Percentiles rank a stretch among this genome's conserved stretches.
phyloP scores from a whole-genome alignment of 2,888 invertebrate genomes.

The Perithous albicinctus region DNA sequence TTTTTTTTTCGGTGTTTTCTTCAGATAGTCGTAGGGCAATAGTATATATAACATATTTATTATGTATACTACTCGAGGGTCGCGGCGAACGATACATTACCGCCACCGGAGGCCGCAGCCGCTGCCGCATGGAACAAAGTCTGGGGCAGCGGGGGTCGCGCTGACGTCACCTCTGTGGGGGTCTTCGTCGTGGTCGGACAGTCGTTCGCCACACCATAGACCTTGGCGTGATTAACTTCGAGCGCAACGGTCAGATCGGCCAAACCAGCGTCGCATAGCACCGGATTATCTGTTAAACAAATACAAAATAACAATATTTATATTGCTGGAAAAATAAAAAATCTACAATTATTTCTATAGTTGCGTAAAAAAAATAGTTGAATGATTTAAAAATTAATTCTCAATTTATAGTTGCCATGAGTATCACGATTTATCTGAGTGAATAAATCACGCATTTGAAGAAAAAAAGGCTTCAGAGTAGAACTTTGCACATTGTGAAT shows the following conservation, averaged over 20 bases:
- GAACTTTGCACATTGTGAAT: too few relatives aligned
- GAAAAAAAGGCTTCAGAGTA: too few relatives aligned
- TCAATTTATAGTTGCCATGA: too few relatives aligned
- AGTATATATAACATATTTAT: constrained; percentile 31
- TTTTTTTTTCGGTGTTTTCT: constrained; percentile 28
- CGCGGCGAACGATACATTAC: constrained; percentile 83
- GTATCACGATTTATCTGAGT: too few relatives aligned
- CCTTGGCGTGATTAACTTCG: constrained; percentile 90
- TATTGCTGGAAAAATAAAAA: not conserved
- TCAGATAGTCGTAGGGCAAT: constrained; percentile 31
- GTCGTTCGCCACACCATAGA: constrained; percentile 88
- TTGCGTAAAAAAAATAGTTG: not conserved
- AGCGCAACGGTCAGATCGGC: constrained; percentile 90
- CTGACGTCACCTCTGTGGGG: constrained; percentile 70
- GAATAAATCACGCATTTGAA: too few relatives aligned
- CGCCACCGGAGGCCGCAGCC: constrained; percentile 80
- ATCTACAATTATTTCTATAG: not conserved
- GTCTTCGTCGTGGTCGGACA: constrained; percentile 78
- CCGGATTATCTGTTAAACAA: constrained; percentile 92
- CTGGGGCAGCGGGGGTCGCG: constrained; percentile 77
- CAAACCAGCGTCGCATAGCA: constrained; percentile 90
- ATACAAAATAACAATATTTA: constrained; percentile 36
- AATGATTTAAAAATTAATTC: too few relatives aligned
- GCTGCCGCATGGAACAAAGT: constrained; percentile 78
- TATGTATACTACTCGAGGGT: constrained; percentile 79